A percentile compares a stretch with the other conserved stretches of the same genome.
These are phyloP conservation scores for Trididemnum miniatum DNA, from an alignment of 23 tunicate genomes.

Conservation along the genomic window DNA sequence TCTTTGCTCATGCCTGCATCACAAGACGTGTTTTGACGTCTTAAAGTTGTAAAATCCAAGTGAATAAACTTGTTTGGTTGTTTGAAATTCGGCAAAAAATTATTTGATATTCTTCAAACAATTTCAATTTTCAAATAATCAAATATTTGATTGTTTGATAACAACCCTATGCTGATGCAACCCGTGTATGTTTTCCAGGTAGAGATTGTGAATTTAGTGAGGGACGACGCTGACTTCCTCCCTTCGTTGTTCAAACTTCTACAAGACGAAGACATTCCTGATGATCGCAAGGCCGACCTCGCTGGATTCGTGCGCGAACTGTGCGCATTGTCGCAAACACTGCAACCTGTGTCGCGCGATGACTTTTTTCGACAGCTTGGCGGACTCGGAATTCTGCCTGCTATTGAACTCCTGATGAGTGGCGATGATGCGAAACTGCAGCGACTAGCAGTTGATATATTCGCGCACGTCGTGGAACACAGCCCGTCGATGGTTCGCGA, in stretches of 20 bases:
- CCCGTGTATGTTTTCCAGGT: conserved; percentile 49
- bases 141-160: too few species aligned
- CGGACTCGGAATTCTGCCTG: conserved; percentile 67
- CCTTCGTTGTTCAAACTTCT: conserved; percentile 63
- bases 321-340: conserved; percentile 71
- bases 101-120: too few species aligned
- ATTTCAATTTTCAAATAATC: too few species aligned
- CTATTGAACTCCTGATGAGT: conserved; percentile 61
- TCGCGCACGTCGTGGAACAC: conserved; percentile 89
- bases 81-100: too few species aligned
- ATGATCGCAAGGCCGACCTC: conserved; percentile 55
- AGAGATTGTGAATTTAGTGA: conserved; percentile 80
- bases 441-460: conserved; percentile 75
- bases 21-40: too few species aligned
- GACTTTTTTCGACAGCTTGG: conserved; percentile 65
- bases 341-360: conserved; percentile 75
- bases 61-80: too few species aligned
- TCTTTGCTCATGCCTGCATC: too few species aligned
- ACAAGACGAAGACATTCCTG: conserved; percentile 53
- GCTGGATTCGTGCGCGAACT: conserved; percentile 90
- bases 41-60: too few species aligned
- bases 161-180: too few species aligned
- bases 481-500: conserved; percentile 97
- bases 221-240: conserved; percentile 59
- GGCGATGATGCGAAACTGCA: conserved; percentile 63